phyloP scores from a whole-genome alignment of 2,888 invertebrate genomes.

The Hirtodrosophila histrioides region DNA sequence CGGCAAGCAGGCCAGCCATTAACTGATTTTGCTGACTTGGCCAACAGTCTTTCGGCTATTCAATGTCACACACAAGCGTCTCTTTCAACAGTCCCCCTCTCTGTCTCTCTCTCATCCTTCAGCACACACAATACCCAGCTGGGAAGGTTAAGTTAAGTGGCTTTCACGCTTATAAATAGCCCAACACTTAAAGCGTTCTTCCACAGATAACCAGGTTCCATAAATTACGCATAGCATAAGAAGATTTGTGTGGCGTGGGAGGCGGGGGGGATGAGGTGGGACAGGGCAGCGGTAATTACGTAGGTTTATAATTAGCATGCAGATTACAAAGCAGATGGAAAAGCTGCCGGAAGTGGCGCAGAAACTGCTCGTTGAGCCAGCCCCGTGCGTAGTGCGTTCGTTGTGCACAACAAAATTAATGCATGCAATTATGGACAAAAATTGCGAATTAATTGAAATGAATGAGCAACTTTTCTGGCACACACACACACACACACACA shows the following conservation, averaged over 20 bases:
- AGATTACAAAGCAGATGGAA: conserved; percentile 46
- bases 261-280: background rate
- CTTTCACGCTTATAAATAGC: conserved; percentile 45
- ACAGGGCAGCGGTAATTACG: conserved; percentile 47
- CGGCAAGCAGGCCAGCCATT: conserved; percentile 29
- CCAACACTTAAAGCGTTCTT: conserved; percentile 53
- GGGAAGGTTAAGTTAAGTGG: conserved; percentile 11
- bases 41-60: conserved; percentile 33
- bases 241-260: conserved; percentile 2
- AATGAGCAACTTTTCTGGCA: conserved; percentile 47
- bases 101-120: background rate
- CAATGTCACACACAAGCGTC: conserved; percentile 49
- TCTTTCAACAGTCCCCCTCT: conserved; percentile 7
- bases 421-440: conserved; percentile 56
- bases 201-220: conserved; percentile 47
- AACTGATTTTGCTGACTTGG: conserved; percentile 48
- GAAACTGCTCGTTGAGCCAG: background rate
- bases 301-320: conserved; percentile 59
- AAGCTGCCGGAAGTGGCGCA: conserved; percentile 23
- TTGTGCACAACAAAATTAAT: conserved; percentile 23
- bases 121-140: conserved; percentile 7
- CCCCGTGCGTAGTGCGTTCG: no score
- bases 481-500: conserved; percentile 6
- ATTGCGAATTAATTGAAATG: conserved; percentile 68
- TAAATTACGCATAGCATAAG: conserved; percentile 53